Evolutionary conservation across 2,888 invertebrate species (phyloP).

Genomic region (Agrochola litura): DNA sequence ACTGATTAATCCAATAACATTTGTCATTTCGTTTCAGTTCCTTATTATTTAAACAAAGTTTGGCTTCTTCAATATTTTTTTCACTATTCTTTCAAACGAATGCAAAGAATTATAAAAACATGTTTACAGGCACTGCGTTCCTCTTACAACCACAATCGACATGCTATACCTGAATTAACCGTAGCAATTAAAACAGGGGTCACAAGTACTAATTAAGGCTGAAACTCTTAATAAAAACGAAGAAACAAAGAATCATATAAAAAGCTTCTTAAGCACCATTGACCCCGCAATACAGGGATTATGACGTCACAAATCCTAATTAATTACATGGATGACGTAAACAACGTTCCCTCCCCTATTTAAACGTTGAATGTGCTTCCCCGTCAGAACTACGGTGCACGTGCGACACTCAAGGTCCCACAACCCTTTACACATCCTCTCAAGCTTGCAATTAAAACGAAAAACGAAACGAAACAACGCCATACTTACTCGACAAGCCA

Average conservation of each 20-base stretch:
- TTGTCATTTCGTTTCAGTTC: not conserved
- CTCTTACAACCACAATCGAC: constrained; percentile 29
- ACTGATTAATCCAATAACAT: not conserved
- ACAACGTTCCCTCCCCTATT: constrained; percentile 80
- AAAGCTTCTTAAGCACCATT: constrained; percentile 62
- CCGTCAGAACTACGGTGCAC: constrained; percentile 81
- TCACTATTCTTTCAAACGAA: not conserved
- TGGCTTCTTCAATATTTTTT: not conserved
- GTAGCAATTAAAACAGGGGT: constrained; percentile 37
- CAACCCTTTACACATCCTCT: constrained; percentile 89
- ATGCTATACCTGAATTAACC: constrained; percentile 35
- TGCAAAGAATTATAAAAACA: constrained; percentile 6
- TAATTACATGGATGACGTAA: constrained; percentile 80
- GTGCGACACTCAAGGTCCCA: constrained; percentile 89
- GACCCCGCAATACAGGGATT: constrained; percentile 64
- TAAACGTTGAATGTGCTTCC: constrained; percentile 87
- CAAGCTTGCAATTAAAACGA: constrained; percentile 90
- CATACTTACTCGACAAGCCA: constrained; percentile 72
- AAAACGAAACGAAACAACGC: constrained; percentile 83
- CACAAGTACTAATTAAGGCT: constrained; percentile 49
- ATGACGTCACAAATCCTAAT: constrained; percentile 66
- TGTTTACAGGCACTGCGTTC: constrained; percentile 12
- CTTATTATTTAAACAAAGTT: not conserved
- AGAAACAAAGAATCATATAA: constrained; percentile 8
- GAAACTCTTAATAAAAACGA: constrained; percentile 34